Conservation (phyloP, 2,113 vertebrate genomes). For the Thunnus thynnus region DNA sequence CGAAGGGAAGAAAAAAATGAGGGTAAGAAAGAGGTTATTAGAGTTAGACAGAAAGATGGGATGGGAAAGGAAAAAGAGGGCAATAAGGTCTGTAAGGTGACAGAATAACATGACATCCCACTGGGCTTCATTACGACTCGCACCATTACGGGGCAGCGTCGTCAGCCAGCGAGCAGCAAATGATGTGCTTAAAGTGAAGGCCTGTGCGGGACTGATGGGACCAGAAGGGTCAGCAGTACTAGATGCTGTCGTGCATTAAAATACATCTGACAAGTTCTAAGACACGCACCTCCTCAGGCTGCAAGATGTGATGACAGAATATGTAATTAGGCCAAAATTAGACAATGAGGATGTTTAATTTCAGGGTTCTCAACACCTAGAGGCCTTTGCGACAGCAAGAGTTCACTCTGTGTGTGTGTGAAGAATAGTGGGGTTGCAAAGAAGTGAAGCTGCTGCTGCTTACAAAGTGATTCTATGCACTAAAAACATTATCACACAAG, state of each 20-base stretch:
- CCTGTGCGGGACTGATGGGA: constrained; percentile 65
- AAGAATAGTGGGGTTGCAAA: constrained; percentile 34
- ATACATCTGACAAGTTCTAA: constrained; percentile 72
- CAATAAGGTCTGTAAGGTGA: constrained; percentile 65
- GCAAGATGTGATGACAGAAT: constrained; percentile 69
- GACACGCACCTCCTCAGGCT: constrained; percentile 68
- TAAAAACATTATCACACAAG: constrained; percentile 76
- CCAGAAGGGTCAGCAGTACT: constrained; percentile 53
- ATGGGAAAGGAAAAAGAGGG: constrained; percentile 6
- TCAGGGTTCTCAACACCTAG: constrained; percentile 62
- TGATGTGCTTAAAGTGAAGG: constrained; percentile 69
- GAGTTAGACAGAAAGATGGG: constrained; percentile 48
- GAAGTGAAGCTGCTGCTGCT: constrained; percentile 51
- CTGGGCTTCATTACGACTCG: constrained; percentile 76
- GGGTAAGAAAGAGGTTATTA: constrained; percentile 43
- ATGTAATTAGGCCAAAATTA: constrained; percentile 77
- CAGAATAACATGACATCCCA: constrained; percentile 75
- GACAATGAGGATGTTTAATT: constrained; percentile 73
- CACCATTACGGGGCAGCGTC: constrained; percentile 56
- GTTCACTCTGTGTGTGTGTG: constrained; percentile 33
- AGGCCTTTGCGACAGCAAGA: constrained; percentile 66
- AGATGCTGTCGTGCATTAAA: constrained; percentile 70
- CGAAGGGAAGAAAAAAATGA: constrained; percentile 7
- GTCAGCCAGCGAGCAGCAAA: constrained; percentile 70
- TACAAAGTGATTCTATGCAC: constrained; percentile 60